These are phyloP conservation scores for Hydrolagus affinis DNA, from an alignment of 2,113 vertebrate species.

Conservation along the genomic window DNA sequence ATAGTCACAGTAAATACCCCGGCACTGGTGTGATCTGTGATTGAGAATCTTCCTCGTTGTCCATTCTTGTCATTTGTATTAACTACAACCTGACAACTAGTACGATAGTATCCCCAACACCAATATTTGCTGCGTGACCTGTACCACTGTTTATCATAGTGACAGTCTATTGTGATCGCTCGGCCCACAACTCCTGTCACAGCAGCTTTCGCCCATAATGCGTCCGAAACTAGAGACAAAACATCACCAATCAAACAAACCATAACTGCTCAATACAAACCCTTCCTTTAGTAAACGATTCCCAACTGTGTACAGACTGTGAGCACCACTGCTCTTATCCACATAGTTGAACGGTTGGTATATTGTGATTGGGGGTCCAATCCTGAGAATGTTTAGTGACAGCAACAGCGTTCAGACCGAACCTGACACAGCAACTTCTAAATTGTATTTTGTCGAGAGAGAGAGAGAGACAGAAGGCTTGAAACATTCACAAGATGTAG, in stretches of 20 bases:
- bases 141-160: neutral
- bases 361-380: too few species aligned
- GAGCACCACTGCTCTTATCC: too few species aligned
- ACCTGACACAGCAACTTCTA: too few species aligned
- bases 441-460: too few species aligned
- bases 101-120: neutral
- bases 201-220: neutral
- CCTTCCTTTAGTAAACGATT: too few species aligned
- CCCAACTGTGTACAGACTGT: too few species aligned
- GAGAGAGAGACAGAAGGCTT: too few species aligned
- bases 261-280: too few species aligned
- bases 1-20: neutral
- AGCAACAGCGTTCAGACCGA: too few species aligned
- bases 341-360: too few species aligned
- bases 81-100: neutral
- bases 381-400: too few species aligned
- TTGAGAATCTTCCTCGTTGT: neutral
- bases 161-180: neutral
- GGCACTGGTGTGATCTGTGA: neutral
- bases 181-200: neutral
- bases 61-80: neutral
- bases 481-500: too few species aligned
- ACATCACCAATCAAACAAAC: neutral
- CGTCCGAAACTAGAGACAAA: neutral
- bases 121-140: neutral